These are phyloP conservation scores for Cyprinodon diabolis DNA, from an alignment of 2,797 vertebrate species.

Conservation along the genomic window DNA sequence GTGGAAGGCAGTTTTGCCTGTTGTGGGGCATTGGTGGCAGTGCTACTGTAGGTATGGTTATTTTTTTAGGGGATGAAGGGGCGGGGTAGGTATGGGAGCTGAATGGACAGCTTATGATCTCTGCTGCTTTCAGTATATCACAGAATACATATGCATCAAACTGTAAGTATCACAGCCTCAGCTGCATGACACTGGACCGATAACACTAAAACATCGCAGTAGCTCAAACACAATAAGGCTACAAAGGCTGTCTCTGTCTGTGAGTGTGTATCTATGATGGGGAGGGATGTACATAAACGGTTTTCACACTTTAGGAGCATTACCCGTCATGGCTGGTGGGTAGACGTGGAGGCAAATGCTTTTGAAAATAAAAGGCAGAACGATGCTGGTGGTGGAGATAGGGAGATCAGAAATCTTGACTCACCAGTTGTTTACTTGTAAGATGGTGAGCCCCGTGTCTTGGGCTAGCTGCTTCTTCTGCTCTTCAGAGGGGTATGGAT, in stretches of 20 bases:
- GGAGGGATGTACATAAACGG: conserved; percentile 72
- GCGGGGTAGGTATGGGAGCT: conserved; percentile 57
- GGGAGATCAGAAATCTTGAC: conserved; percentile 72
- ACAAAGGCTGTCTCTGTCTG: conserved; percentile 56
- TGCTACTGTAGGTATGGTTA: conserved; percentile 62
- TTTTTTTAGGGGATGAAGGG: conserved; percentile 53
- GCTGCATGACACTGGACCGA: conserved; percentile 68
- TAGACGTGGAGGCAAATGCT: conserved; percentile 67
- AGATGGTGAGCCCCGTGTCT: conserved; percentile 99
- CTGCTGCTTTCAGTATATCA: conserved; percentile 81
- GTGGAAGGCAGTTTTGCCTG: conserved; percentile 66
- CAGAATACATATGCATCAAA: conserved; percentile 79
- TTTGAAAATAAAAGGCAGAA: conserved; percentile 74
- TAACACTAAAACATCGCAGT: conserved; percentile 75
- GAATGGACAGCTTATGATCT: conserved; percentile 66
- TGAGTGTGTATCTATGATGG: conserved; percentile 34
- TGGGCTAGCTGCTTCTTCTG: conserved; percentile 99
- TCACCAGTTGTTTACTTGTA: conserved; percentile 99
- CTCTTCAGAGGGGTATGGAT: conserved; percentile 99
- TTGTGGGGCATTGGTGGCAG: conserved; percentile 66
- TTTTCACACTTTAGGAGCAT: conserved; percentile 76
- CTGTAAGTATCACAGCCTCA: conserved; percentile 74
- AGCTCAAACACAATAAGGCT: conserved; percentile 65
- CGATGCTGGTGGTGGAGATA: conserved; percentile 73
- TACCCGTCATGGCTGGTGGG: conserved; percentile 61